Evolutionary conservation across 1,140 invertebrate genomes (phyloP).

Genomic region (Meloidogyne floridensis): DNA sequence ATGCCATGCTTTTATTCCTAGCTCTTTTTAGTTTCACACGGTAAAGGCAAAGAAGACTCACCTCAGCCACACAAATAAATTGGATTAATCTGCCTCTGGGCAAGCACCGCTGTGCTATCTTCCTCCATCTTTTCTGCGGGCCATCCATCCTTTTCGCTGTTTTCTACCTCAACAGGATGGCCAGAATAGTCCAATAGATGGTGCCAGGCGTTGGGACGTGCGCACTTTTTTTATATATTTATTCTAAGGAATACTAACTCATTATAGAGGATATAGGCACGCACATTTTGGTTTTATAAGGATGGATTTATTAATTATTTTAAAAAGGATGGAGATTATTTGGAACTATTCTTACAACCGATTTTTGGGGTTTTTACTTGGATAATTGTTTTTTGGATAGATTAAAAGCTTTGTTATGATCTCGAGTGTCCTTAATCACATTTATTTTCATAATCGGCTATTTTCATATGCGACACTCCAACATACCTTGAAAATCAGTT

Average conservation of each 20-base stretch:
- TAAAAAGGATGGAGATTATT: too few relatives aligned
- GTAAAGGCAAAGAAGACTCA: neutral
- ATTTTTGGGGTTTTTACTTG: too few relatives aligned
- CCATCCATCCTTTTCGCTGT: neutral
- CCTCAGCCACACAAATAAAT: conserved; percentile 26
- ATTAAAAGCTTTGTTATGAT: too few relatives aligned
- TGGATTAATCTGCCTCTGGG: conserved; percentile 29
- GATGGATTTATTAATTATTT: too few relatives aligned
- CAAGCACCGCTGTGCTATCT: neutral
- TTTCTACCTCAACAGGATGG: conserved; percentile 8
- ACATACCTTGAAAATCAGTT: too few relatives aligned
- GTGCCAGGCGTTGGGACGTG: conserved; percentile 1
- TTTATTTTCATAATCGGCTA: too few relatives aligned
- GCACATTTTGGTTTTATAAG: neutral
- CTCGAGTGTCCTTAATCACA: too few relatives aligned
- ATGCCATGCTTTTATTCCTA: conserved; percentile 2
- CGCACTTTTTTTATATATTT: conserved; percentile 20
- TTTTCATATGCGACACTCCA: too few relatives aligned
- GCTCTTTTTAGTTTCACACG: neutral
- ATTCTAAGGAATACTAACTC: neutral
- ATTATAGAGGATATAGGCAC: neutral
- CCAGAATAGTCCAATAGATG: conserved; percentile 22
- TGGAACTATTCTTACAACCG: too few relatives aligned
- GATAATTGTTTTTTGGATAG: too few relatives aligned
- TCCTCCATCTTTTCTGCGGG: conserved; percentile 8